A percentile compares a stretch with the other conserved stretches of the same genome.
Evolutionary conservation across 1,140 invertebrate genomes (phyloP).

Genomic region (Brachionus koreanus): DNA sequence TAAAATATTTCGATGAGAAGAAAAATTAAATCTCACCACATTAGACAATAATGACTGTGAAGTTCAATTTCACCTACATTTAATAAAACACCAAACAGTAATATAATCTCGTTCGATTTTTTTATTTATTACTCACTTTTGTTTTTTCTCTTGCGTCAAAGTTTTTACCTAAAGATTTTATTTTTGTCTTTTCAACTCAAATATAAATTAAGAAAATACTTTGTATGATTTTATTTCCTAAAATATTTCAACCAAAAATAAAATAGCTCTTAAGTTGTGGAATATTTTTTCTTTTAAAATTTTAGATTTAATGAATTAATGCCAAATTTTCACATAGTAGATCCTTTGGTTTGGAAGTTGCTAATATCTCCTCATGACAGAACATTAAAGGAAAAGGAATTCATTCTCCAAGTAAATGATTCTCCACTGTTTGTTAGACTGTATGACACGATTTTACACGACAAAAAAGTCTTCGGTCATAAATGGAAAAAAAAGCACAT

Average conservation of each 20-base stretch:
- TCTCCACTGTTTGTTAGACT: background rate
- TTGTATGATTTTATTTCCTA: background rate
- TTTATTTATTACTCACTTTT: background rate
- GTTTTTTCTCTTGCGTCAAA: background rate
- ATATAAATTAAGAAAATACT: background rate
- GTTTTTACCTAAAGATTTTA: background rate
- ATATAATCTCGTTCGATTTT: background rate
- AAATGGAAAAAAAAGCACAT: slow-evolving; percentile 32
- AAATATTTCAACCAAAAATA: slow-evolving; percentile 28
- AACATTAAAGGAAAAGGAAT: slow-evolving; percentile 6
- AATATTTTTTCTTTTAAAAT: background rate
- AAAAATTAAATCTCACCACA: too few species aligned
- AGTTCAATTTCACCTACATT: background rate
- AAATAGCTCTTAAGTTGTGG: background rate
- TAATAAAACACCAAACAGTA: background rate
- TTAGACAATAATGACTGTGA: background rate
- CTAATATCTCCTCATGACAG: slow-evolving; percentile 18
- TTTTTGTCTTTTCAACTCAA: background rate
- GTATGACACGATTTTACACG: background rate
- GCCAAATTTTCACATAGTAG: slow-evolving; percentile 11
- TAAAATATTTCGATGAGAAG: too few species aligned
- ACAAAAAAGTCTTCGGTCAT: background rate
- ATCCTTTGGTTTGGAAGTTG: slow-evolving; percentile 11
- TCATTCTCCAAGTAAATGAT: background rate
- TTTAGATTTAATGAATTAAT: slow-evolving; percentile 11